Base-by-base conservation (phyloP, 2,797 vertebrate genomes). In the Pteropus rufus region DNA sequence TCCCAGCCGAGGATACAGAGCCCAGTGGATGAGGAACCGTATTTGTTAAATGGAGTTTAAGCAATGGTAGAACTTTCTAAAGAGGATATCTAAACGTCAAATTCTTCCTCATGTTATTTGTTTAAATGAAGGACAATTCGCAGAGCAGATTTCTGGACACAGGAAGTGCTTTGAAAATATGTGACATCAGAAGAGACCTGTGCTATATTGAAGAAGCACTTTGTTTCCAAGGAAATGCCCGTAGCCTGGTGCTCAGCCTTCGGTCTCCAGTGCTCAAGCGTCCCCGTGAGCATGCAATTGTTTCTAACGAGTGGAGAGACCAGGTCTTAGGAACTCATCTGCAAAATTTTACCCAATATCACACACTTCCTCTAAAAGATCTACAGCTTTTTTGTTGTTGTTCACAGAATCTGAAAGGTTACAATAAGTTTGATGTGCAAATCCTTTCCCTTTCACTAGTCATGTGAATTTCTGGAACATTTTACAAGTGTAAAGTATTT, bases 151-250 rank as follows among this genome's bases (percentile, higher is more conserved):
- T 88, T 93, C 73, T n/a, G 67, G 85, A 67, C 46, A 79, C 7
- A 80, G 44, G 46, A 82, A 92, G 16, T 0, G 2, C 77, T 67
- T 73, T 41, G 72, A 39, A 67, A 95, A 54, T 23, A 8, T 26
- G 49, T 56, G n/a, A 56, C 14, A 10, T 62, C 65, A 18, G 10
- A 34, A 77, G 31, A 49, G 62, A 8, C 36, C 58, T 23, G 29
- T 8, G 29, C 44, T 34, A 3, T 56, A 23, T 26, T 49, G n/a
- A 81, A 75, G 64, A 76, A 41, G 12, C 21, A 15, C 44, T 11
- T 8, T 10, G 95, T 96, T 97, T 54, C 96, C 92, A 87, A 80
- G 95, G 95, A 89, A 93, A 97, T 34, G 0, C 36, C 44, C 65
- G 24, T 0, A 75, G 81, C 64, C 67, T 44, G 15, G 24, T 23